Evolutionary conservation across 2,113 vertebrate genomes (phyloP).

Genomic region (Phoenicopterus ruber): DNA sequence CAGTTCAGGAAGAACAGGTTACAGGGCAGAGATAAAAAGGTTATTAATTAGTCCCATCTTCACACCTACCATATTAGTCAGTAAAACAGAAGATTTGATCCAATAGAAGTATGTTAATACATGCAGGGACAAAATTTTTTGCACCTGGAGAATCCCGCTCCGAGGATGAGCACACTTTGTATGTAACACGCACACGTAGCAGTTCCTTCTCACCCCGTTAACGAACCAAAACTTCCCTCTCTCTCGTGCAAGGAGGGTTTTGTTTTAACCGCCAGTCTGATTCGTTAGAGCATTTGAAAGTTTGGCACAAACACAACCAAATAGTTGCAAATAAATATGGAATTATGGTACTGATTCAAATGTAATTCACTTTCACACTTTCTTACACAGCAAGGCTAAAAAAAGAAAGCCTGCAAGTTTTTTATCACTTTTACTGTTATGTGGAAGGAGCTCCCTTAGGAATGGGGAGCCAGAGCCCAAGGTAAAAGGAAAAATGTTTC

Average conservation of each 20-base stretch:
- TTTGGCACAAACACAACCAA: background rate
- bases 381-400: background rate
- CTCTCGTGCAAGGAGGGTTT: background rate
- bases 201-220: background rate
- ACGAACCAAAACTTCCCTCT: background rate
- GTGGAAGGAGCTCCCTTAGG: no score
- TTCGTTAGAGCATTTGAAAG: background rate
- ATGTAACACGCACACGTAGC: rapidly evolving
- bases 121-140: no score
- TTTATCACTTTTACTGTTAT: background rate
- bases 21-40: background rate
- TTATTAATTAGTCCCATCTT: background rate
- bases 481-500: background rate
- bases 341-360: background rate
- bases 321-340: background rate
- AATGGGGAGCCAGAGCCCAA: background rate
- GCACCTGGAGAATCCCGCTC: background rate
- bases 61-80: background rate
- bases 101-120: background rate
- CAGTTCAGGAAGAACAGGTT: background rate
- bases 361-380: background rate
- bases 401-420: background rate
- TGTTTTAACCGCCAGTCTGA: background rate
- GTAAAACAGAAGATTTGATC: background rate
- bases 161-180: background rate